These are phyloP conservation scores for Puma concolor DNA, from an alignment of 2,113 vertebrate species.

Conservation along the genomic window DNA sequence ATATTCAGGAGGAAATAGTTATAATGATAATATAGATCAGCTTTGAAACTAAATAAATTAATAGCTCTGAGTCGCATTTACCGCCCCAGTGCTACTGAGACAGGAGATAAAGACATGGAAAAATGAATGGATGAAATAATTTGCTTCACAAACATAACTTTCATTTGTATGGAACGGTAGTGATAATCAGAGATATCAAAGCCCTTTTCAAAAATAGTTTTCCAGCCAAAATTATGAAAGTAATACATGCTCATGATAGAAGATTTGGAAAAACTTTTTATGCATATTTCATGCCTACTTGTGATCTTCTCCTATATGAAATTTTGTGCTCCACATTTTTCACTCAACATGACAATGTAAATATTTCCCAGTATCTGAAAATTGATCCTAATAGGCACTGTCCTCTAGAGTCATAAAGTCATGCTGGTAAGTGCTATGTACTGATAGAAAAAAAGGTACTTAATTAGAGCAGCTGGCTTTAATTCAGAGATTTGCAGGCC, in stretches of 20 bases:
- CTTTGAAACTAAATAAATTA: neutral
- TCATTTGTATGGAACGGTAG: constrained; percentile 8
- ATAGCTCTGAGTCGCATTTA: neutral
- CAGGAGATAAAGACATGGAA: neutral
- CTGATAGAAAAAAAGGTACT: neutral
- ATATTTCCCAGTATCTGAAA: neutral
- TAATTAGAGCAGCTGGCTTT: neutral
- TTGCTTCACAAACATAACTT: constrained; percentile 46
- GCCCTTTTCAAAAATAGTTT: neutral
- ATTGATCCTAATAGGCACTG: neutral
- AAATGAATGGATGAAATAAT: constrained; percentile 1
- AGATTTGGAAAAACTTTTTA: neutral
- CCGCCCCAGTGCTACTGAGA: neutral
- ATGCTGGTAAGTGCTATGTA: neutral
- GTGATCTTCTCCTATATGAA: neutral
- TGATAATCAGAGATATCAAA: neutral
- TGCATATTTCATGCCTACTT: neutral
- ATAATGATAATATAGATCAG: neutral
- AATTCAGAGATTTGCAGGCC: neutral
- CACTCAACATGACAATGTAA: neutral
- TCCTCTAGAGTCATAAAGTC: neutral
- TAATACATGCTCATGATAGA: neutral
- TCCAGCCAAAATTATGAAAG: neutral
- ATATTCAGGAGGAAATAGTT: neutral
- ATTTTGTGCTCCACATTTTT: constrained; percentile 32